Conservation (phyloP, 2,797 vertebrate genomes). For the Harpagifer antarcticus region DNA sequence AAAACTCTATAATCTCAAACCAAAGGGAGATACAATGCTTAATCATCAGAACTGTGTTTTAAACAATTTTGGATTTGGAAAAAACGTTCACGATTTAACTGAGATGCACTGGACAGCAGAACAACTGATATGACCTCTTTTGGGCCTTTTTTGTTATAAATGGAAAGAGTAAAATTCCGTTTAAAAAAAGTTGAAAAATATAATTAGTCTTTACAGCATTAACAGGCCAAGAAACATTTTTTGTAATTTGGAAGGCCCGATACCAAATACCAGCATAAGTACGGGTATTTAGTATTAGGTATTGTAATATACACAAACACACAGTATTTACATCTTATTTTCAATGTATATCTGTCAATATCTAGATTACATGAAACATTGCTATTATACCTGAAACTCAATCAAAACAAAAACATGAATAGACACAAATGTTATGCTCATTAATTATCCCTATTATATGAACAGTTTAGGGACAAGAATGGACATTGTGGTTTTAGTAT, state of each 20-base stretch:
- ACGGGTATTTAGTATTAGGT: background rate
- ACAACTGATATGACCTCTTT: background rate
- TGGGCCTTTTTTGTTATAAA: constrained; percentile 1
- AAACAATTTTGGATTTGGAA: background rate
- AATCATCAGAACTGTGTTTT: background rate
- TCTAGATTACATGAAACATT: background rate
- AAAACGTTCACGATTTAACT: background rate
- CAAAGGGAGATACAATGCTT: background rate
- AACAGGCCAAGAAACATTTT: background rate
- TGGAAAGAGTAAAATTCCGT: background rate
- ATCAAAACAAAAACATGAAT: background rate
- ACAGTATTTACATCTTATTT: background rate
- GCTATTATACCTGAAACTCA: background rate
- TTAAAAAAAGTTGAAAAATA: background rate
- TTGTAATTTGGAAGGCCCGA: background rate
- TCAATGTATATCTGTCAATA: background rate
- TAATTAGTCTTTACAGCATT: background rate
- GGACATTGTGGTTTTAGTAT: background rate
- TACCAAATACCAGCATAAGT: background rate
- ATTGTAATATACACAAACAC: background rate
- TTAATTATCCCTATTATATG: background rate
- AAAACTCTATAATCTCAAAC: constrained; percentile 25
- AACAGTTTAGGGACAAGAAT: background rate
- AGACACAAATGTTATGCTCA: background rate
- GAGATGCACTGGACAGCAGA: background rate